phyloP scores from a whole-genome alignment of 2,113 vertebrate species.

The Halichoerus grypus region DNA sequence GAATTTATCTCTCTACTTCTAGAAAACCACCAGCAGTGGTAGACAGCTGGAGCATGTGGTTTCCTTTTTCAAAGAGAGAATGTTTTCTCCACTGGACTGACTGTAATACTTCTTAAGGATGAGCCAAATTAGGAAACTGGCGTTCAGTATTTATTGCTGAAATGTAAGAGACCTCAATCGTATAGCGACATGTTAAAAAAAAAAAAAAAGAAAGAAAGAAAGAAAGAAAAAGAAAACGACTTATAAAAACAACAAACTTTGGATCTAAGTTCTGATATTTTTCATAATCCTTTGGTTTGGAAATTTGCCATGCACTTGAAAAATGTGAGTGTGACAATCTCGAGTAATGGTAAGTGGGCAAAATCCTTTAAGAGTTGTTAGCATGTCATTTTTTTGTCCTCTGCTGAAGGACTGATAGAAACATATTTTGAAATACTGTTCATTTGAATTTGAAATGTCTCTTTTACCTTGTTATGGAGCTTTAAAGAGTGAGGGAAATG shows the following conservation, averaged over 20 bases:
- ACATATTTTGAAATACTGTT: constrained; percentile 22
- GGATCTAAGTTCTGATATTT: constrained; percentile 58
- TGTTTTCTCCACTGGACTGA: background rate
- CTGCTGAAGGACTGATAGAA: background rate
- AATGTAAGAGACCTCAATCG: constrained; percentile 29
- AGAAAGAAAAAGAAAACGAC: background rate
- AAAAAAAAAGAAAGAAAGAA: too few species aligned
- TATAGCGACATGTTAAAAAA: background rate
- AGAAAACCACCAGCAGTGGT: background rate
- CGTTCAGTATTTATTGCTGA: constrained; percentile 60
- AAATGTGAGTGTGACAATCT: constrained; percentile 44
- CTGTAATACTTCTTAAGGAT: constrained; percentile 49
- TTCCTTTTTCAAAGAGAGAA: constrained; percentile 55
- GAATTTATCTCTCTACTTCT: background rate
- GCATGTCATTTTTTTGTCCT: background rate
- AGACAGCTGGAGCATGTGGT: background rate
- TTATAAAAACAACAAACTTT: constrained; percentile 58
- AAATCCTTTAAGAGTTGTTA: background rate
- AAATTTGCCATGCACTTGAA: constrained; percentile 35
- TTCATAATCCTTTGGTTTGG: constrained; percentile 65
- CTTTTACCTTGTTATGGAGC: background rate
- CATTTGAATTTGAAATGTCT: constrained; percentile 51
- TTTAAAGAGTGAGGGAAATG: constrained; percentile 23
- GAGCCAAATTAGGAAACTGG: constrained; percentile 14
- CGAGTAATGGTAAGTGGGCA: constrained; percentile 24